Base-by-base conservation (phyloP, 2,113 vertebrate species). In the Blennius ocellaris region DNA sequence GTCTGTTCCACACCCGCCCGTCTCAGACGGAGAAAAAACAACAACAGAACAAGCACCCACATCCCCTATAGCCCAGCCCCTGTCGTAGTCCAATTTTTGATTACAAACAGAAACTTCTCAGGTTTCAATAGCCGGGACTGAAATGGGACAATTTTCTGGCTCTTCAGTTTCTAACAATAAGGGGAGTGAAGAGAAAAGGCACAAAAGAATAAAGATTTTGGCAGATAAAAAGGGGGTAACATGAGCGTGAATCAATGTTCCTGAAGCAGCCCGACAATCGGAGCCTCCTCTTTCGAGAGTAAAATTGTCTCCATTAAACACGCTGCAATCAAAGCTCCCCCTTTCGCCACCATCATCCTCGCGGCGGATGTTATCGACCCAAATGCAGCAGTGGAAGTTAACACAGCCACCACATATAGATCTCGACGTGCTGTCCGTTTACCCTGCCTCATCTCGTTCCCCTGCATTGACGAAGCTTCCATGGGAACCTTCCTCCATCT, bases 1-100 rank as follows among this genome's bases (percentile, higher is more conserved):
- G 63, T 68, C 69, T 76, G 38, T 61, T 64, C 49, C 82, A 82
- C 87, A 71, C 77, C 74, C 68, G 66, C 80, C 21, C 49, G 73
- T 69, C 72, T 83, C 11, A 8, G 41, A 30, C 21, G 21, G 4
- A 4, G 4, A 4, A 30, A 30, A 30, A 64, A 49, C 60, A 37
- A 73, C 69, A 70, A 14, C 21, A 30, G 21, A 76, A 54, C 68
- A 73, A 71, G 57, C 57, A 11, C 79, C 73, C 80, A 72, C 71
- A 78, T 66, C 59, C 67, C 52, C 10, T 53, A 65, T 62, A 69
- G 39, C 21, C 36, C 0, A 1, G 4, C 53, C 41, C 75, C 61
- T 37, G 15, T 55, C 16, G 48, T 3, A 44, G 69, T 58, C 68
- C 38, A 62, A 44, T 45, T 71, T 63, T 66, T 51, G 51, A 78